phyloP scores from a whole-genome alignment of 2,113 vertebrate species.

The Glaucidium brasilianum region DNA sequence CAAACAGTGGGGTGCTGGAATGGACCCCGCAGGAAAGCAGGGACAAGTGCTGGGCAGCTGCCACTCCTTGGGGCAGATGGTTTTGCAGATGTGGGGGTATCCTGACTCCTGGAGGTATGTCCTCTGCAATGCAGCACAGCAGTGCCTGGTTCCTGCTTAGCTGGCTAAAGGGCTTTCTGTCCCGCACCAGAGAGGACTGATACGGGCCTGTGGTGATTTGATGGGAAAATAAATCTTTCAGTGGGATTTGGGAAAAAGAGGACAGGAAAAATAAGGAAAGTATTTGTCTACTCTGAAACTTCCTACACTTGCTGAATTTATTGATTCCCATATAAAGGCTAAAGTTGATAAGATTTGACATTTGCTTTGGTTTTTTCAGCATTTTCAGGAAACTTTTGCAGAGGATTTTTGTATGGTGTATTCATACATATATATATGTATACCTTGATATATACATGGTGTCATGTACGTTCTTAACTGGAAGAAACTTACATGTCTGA shows the following conservation, averaged over 20 bases:
- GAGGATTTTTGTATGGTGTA: neutral
- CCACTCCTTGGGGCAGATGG: neutral
- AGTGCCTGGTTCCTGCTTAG: neutral
- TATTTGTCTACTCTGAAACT: constrained; percentile 23
- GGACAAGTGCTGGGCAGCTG: neutral
- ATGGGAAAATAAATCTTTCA: neutral
- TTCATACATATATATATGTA: too few species aligned
- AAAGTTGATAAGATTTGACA: constrained; percentile 39
- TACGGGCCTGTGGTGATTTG: neutral
- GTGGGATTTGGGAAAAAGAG: neutral
- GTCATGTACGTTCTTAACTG: neutral
- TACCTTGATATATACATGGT: neutral
- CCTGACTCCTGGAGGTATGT: neutral
- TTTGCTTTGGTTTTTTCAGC: constrained; percentile 29
- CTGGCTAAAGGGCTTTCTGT: neutral
- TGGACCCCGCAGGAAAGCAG: neutral
- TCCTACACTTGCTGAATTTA: constrained; percentile 47
- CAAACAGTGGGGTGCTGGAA: neutral
- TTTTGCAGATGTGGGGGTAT: neutral
- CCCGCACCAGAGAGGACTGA: neutral
- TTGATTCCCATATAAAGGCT: constrained; percentile 37
- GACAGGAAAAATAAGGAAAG: neutral
- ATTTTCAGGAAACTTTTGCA: constrained; percentile 59
- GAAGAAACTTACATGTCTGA: neutral
- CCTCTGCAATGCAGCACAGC: neutral